phyloP scores from a whole-genome alignment of 2,888 invertebrate species.

The Sphaeridia pumilis region DNA sequence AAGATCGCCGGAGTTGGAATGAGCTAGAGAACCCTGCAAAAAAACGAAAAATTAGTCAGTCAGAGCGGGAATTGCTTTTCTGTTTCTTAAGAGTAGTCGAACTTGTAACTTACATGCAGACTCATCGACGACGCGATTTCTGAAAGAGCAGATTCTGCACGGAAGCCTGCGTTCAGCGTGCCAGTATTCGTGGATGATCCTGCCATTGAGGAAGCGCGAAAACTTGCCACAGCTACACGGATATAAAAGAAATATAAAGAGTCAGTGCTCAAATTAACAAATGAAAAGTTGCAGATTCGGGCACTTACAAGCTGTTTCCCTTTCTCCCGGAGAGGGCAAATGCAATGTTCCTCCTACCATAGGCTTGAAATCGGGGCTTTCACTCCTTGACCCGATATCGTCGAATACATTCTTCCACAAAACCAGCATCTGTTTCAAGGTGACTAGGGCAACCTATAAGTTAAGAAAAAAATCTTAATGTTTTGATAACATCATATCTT shows the following conservation, averaged over 20 bases:
- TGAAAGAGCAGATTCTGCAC: constrained; percentile 78
- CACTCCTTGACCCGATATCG: constrained; percentile 41
- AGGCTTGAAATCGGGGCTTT: constrained; percentile 26
- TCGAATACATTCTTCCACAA: constrained; percentile 73
- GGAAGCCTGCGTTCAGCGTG: constrained; percentile 42
- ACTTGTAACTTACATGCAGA: constrained; percentile 25
- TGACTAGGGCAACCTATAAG: constrained; percentile 46
- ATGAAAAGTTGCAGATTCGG: too few relatives aligned
- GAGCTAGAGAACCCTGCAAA: constrained; percentile 25
- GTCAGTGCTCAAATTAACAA: too few relatives aligned
- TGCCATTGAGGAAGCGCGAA: constrained; percentile 27
- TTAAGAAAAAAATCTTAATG: too few relatives aligned
- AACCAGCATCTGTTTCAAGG: constrained; percentile 76
- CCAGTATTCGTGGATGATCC: constrained; percentile 31
- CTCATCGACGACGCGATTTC: constrained; percentile 74
- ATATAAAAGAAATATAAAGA: too few relatives aligned
- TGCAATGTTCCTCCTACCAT: constrained; percentile 21
- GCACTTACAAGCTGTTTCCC: constrained; percentile 26
- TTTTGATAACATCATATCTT: too few relatives aligned
- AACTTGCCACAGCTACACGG: constrained; percentile 27
- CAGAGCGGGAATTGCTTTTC: too few relatives aligned
- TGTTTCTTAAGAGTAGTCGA: too few relatives aligned
- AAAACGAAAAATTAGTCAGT: too few relatives aligned
- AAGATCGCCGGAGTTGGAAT: constrained; percentile 23
- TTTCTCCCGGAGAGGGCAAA: constrained; percentile 26